Evolutionary conservation across 2,797 vertebrate genomes (phyloP), one percentile per base, ranked within the genome.

Genomic region (Aldrovandia affinis): DNA sequence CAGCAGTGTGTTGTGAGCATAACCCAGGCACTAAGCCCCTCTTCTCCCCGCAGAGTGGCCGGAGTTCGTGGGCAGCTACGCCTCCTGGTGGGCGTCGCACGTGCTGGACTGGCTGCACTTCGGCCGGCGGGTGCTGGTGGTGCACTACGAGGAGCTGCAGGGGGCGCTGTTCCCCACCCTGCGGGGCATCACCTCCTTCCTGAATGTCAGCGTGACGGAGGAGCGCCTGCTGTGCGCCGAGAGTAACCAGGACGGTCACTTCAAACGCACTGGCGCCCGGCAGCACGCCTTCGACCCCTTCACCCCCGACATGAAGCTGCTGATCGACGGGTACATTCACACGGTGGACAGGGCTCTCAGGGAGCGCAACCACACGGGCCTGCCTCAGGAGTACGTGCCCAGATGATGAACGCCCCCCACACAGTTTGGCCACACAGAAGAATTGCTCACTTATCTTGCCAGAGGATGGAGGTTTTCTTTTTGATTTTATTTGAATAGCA

Each of bases 61-160:
- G 0, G 98, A 98, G 20, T 99, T 99, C 0, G 98, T 99, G 42
- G 96, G 95, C 91, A 98, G 96, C 91, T 99, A 99, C 0, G 97
- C 97, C 0, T 97, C 98, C 0, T 99, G 98, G 98, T 99, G 98
- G 98, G 96, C 96, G 0, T 98, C 98, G 1, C 98, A 99, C 0
- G 95, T 97, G 1, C 92, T 99, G 79, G 97, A 97, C 93, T 99
- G 98, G 98, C 93, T 99, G 44, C 96, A 93, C 86, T 98, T 96
- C 0, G 97, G 97, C n/a, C 96, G 92, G 33, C 95, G 90, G 65
- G 93, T 99, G 86, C 94, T 99, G 2, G 91, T 99, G 14, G 87
- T 99, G 0, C 97, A 99, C 85, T 99, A 98, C 0, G 98, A 99
- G 93, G 96, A 97, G 30, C 94, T 99, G 84, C 96, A 96, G 84